Percentiles rank a stretch among this genome's conserved stretches.
These are phyloP conservation scores for Struthio camelus DNA, from an alignment of 2,113 vertebrate genomes.

Conservation along the genomic window DNA sequence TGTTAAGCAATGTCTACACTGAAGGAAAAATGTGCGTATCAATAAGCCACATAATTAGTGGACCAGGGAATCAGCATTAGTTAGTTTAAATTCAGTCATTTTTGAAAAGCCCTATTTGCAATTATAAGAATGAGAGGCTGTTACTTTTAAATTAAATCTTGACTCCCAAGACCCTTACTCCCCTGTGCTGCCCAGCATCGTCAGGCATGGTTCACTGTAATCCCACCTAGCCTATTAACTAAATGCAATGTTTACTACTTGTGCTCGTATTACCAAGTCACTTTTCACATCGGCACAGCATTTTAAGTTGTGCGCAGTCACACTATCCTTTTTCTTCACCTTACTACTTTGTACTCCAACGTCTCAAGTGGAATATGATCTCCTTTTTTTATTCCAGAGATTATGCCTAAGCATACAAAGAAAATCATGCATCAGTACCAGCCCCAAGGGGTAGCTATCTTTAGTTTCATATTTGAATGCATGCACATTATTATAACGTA, in stretches of 20 bases:
- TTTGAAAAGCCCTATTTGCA: background rate
- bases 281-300: background rate
- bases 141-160: background rate
- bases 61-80: background rate
- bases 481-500: constrained; percentile 30
- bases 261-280: background rate
- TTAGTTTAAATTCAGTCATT: background rate
- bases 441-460: constrained; percentile 36
- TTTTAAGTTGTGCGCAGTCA: background rate
- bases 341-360: background rate
- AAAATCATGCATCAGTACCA: constrained; percentile 4
- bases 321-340: background rate
- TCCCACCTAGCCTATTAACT: background rate
- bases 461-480: constrained; percentile 10
- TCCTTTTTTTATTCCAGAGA: background rate
- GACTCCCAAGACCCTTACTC: background rate
- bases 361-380: background rate
- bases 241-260: accelerated
- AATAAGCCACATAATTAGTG: accelerated
- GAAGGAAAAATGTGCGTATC: accelerated
- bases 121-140: background rate
- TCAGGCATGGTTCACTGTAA: background rate
- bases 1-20: background rate
- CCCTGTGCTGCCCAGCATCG: too few species aligned
- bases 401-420: background rate